These are phyloP conservation scores for Thaumetopoea pityocampa DNA, from an alignment of 1,140 invertebrate genomes.

Conservation along the genomic window DNA sequence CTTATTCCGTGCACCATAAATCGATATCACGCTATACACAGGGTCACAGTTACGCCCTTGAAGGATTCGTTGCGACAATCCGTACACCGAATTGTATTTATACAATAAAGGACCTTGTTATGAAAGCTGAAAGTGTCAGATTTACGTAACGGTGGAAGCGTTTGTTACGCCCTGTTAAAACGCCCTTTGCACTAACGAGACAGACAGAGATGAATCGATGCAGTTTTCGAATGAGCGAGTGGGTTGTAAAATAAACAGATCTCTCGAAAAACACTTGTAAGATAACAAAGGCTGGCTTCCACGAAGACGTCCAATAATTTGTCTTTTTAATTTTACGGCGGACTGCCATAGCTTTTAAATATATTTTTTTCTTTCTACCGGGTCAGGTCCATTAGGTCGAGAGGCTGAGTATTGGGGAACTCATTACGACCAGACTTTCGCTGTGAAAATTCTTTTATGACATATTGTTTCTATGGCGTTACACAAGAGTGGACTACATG, in stretches of 20 bases:
- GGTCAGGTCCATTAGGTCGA: constrained; percentile 57
- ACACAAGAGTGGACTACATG: constrained; percentile 27
- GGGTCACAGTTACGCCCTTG: constrained; percentile 60
- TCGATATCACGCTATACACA: constrained; percentile 54
- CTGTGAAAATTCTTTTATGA: constrained; percentile 61
- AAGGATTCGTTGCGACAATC: constrained; percentile 43
- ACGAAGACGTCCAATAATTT: constrained; percentile 75
- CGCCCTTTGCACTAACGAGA: constrained; percentile 65
- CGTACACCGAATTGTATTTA: constrained; percentile 35
- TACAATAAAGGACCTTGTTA: constrained; percentile 66
- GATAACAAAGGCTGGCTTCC: constrained; percentile 73
- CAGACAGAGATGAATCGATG: constrained; percentile 48
- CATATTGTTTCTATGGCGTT: constrained; percentile 60
- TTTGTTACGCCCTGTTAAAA: constrained; percentile 66
- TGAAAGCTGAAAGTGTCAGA: constrained; percentile 67
- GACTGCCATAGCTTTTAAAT: constrained; percentile 71
- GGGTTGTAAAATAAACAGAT: constrained; percentile 58
- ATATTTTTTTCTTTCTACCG: constrained; percentile 60
- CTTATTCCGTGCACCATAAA: constrained; percentile 64
- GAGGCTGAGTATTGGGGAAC: constrained; percentile 50
- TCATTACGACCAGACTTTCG: constrained; percentile 52
- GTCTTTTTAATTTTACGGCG: constrained; percentile 75
- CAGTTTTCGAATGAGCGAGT: constrained; percentile 31
- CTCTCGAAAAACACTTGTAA: constrained; percentile 74
- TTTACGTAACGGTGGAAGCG: constrained; percentile 67